Evolutionary conservation across 1,140 invertebrate species (phyloP).

Genomic region (Calycopis cecrops): DNA sequence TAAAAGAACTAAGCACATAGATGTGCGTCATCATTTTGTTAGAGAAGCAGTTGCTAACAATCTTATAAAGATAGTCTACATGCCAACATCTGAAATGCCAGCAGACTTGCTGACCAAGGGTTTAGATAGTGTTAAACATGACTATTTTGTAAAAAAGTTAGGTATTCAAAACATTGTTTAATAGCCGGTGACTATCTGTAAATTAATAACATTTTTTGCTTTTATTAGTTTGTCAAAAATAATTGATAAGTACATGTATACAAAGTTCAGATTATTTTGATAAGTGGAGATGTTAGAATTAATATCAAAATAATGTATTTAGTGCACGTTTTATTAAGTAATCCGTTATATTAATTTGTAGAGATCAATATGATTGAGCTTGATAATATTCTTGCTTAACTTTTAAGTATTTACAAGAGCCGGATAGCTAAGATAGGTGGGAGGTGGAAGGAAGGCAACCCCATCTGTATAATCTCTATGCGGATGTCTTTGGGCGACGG

Average conservation of each 20-base stretch:
- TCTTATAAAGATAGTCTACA: constrained; percentile 19
- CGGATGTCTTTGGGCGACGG: no score
- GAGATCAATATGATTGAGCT: background rate
- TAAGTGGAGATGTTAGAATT: background rate
- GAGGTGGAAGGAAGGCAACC: no score
- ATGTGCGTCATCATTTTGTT: constrained; percentile 20
- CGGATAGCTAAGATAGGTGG: no score
- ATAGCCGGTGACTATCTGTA: no score
- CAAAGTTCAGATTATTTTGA: constrained; percentile 10
- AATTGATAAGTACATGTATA: background rate
- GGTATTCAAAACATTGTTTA: constrained; percentile 13
- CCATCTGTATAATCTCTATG: no score
- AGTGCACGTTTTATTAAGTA: no score
- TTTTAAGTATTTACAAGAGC: no score
- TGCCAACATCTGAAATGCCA: constrained; percentile 23
- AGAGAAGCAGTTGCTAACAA: constrained; percentile 19
- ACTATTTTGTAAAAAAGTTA: constrained; percentile 19
- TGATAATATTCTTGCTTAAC: background rate
- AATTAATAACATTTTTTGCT: no score
- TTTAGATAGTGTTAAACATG: constrained; percentile 15
- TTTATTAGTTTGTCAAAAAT: background rate
- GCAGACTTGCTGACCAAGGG: constrained; percentile 17
- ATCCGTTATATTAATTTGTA: no score
- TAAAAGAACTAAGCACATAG: constrained; percentile 22
- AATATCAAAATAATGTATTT: no score